Percentiles rank a stretch among this genome's conserved stretches.
phyloP scores from a whole-genome alignment of 1,140 invertebrate genomes.

The Teleogryllus occipitalis region DNA sequence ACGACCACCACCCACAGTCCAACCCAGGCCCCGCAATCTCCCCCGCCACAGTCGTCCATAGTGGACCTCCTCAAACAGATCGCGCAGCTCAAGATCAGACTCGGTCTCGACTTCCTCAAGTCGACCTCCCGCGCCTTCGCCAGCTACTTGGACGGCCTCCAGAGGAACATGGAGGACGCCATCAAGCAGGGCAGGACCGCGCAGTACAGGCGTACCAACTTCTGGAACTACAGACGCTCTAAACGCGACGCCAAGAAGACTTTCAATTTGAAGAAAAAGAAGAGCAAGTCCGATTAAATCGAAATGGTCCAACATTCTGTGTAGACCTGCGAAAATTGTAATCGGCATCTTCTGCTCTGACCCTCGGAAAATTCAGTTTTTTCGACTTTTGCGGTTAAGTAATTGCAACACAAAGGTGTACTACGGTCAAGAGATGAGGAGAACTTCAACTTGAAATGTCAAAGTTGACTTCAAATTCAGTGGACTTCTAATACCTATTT shows the following conservation, averaged over 20 bases:
- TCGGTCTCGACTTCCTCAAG: slow-evolving; percentile 42
- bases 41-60: slow-evolving; percentile 31
- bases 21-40: too few species aligned
- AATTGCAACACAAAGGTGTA: too few species aligned
- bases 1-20: background rate
- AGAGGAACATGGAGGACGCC: slow-evolving; percentile 38
- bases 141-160: slow-evolving; percentile 40
- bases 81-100: slow-evolving; percentile 41
- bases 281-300: background rate
- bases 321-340: too few species aligned
- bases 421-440: too few species aligned
- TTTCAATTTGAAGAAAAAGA: background rate
- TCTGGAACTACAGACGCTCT: background rate
- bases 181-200: background rate
- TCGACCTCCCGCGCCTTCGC: slow-evolving; percentile 43
- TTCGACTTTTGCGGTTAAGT: too few species aligned
- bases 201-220: background rate
- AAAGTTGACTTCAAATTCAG: too few species aligned
- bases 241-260: background rate
- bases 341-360: too few species aligned
- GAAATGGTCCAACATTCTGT: too few species aligned
- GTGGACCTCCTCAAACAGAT: slow-evolving; percentile 39
- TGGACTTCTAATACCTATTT: background rate
- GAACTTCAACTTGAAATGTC: too few species aligned
- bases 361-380: too few species aligned